Evolutionary conservation across 2,888 invertebrate species (phyloP).

Genomic region (Spilarctia lutea): DNA sequence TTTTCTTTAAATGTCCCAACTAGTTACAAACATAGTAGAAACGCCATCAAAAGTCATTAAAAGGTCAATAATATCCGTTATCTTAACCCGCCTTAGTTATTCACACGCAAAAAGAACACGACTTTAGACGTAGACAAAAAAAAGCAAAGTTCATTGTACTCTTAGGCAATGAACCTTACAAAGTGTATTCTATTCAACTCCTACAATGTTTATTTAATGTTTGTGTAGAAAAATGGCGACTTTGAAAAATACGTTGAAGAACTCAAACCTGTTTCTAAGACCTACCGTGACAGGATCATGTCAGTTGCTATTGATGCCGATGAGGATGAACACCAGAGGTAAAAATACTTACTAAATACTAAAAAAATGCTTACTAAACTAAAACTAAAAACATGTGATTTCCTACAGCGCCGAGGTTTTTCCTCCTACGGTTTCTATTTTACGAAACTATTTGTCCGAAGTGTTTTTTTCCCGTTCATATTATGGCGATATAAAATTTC

Average conservation of each 20-base stretch:
- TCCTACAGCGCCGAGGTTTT: background rate
- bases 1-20: background rate
- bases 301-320: constrained; percentile 98
- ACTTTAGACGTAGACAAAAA: constrained; percentile 28
- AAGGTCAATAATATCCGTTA: background rate
- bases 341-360: constrained; percentile 14
- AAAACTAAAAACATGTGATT: background rate
- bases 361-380: background rate
- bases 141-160: constrained; percentile 44
- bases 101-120: constrained; percentile 18
- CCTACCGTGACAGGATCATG: constrained; percentile 96
- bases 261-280: constrained; percentile 94
- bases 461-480: background rate
- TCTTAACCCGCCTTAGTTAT: constrained; percentile 1
- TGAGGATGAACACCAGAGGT: constrained; percentile 96
- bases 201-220: constrained; percentile 40
- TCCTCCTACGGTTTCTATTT: background rate
- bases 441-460: background rate
- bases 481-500: background rate
- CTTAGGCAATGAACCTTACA: constrained; percentile 46
- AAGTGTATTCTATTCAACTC: constrained; percentile 19
- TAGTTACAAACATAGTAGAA: background rate
- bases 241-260: constrained; percentile 92
- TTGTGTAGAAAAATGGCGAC: constrained; percentile 90
- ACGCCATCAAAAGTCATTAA: background rate